A percentile compares a stretch with the other conserved stretches of the same genome.
These are phyloP conservation scores for Porites evermanni DNA, from an alignment of 92 coral and sea anemone genomes.

Conservation along the genomic window DNA sequence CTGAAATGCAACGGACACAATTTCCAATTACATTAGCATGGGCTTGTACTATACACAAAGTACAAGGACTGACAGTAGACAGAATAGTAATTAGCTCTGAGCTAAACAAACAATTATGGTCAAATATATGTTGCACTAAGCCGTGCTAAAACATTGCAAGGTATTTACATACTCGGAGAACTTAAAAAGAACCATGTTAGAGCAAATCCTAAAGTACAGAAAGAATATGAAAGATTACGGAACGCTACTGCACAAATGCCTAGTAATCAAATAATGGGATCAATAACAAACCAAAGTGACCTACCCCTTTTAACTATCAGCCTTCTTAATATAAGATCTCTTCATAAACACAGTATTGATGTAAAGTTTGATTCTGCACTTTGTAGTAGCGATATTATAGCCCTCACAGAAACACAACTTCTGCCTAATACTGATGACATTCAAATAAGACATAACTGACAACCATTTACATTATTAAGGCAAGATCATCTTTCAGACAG, in stretches of 20 bases:
- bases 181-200: slow-evolving; percentile 37
- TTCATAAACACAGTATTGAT: slow-evolving; percentile 76
- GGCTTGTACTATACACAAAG: slow-evolving; percentile 77
- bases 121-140: not conserved
- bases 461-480: slow-evolving; percentile 41
- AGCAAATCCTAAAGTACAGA: slow-evolving; percentile 39
- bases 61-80: slow-evolving; percentile 66
- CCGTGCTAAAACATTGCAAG: slow-evolving; percentile 37
- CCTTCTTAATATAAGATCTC: slow-evolving; percentile 49
- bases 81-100: slow-evolving; percentile 47
- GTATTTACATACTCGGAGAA: slow-evolving; percentile 45
- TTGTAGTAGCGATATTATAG: slow-evolving; percentile 30
- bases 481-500: slow-evolving; percentile 62
- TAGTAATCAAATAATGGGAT: no score
- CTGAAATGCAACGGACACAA: slow-evolving; percentile 78
- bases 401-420: slow-evolving; percentile 51
- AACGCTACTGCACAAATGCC: no score
- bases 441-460: not conserved
- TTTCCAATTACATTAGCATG: slow-evolving; percentile 13
- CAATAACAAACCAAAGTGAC: not conserved
- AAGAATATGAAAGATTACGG: not conserved
- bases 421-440: slow-evolving; percentile 20
- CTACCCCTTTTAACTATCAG: slow-evolving; percentile 31
- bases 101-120: slow-evolving; percentile 40
- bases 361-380: slow-evolving; percentile 47